phyloP scores from a whole-genome alignment of 2,113 vertebrate species.

The Pygoscelis antarcticus region DNA sequence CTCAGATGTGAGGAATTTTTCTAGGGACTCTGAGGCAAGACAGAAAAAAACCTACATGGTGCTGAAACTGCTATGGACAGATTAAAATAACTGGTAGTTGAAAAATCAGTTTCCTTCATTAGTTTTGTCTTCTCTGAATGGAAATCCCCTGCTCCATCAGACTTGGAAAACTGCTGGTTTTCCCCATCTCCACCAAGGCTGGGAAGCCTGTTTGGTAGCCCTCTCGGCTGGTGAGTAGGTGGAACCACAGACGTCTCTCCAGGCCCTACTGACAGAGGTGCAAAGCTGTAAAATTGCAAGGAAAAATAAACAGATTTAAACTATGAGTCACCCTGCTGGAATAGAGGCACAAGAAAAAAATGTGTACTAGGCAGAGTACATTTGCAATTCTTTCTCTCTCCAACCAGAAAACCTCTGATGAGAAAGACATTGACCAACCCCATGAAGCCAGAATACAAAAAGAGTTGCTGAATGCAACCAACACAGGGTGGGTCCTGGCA shows the following conservation, averaged over 20 bases:
- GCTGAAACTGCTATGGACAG: not conserved
- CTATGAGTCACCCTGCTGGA: slow-evolving; percentile 57
- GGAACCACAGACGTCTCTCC: slow-evolving; percentile 25
- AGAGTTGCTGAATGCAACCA: slow-evolving; percentile 73
- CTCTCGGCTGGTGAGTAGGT: not conserved
- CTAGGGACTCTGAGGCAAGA: not conserved
- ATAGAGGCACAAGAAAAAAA: slow-evolving; percentile 41
- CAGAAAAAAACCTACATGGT: not conserved
- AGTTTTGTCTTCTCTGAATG: slow-evolving; percentile 68
- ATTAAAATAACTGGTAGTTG: not conserved
- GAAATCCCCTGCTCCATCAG: slow-evolving; percentile 38
- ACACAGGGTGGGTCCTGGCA: slow-evolving; percentile 69
- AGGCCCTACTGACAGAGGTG: slow-evolving; percentile 50
- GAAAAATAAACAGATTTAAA: slow-evolving; percentile 56
- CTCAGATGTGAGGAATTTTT: not conserved
- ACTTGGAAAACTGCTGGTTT: slow-evolving; percentile 34
- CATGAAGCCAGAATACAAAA: slow-evolving; percentile 70
- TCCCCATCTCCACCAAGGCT: not conserved
- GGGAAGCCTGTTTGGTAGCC: not conserved
- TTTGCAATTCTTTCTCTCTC: slow-evolving; percentile 75
- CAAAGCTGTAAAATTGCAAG: slow-evolving; percentile 41
- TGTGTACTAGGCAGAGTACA: slow-evolving; percentile 72
- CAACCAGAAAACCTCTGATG: slow-evolving; percentile 73
- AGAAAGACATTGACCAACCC: slow-evolving; percentile 68
- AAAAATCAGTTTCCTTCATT: slow-evolving; percentile 6